Evolutionary conservation across 1,140 invertebrate species (phyloP), one percentile per base, ranked within the genome.

Genomic region (Triops longicaudatus): DNA sequence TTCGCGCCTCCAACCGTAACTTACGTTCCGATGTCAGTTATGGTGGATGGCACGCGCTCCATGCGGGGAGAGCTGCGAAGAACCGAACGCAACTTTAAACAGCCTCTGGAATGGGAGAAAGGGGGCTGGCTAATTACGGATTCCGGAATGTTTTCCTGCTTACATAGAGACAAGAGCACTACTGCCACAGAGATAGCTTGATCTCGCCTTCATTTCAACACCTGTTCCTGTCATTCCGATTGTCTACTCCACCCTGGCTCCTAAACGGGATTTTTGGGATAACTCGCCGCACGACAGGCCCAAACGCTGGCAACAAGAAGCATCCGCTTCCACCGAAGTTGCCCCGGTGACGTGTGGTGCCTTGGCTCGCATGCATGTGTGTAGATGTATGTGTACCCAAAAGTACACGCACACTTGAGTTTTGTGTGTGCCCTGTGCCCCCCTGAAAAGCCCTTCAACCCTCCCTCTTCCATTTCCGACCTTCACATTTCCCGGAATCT

Each of bases 51-150:
- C 50, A 63, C 50, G 50, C 50, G 50, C 50, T 63, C 10, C 50
- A 63, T 63, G 50, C 17, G 50, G 50, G 50, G 50, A 7, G 14
- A 63, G 2, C 31, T 37, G 31, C 7, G 22, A 63, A 22, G 50
- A 63, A 63, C n/a, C n/a, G n/a, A n/a, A n/a, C n/a, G n/a, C n/a
- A 22, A 9, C 50, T 63, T 63, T 17, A 6, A 17, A 17, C 14
- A 63, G 50, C 50, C 50, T 63, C 17, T 22, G 22, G 22, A 63
- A 17, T 17, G 50, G 17, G 50, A 63, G 50, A 63, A 63, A 9
- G 50, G 50, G 50, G 50, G 50, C 50, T 63, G 50, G 50, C 50
- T 63, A 63, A 63, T 63, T 63, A 63, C 50, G 50, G 50, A 63
- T 63, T 63, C 50, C 50, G 50, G 50, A 63, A 63, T 63, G 50